Percentiles rank a stretch among this genome's conserved stretches.
Evolutionary conservation across 2,797 vertebrate genomes (phyloP).

Genomic region (Pelobates cultripes): DNA sequence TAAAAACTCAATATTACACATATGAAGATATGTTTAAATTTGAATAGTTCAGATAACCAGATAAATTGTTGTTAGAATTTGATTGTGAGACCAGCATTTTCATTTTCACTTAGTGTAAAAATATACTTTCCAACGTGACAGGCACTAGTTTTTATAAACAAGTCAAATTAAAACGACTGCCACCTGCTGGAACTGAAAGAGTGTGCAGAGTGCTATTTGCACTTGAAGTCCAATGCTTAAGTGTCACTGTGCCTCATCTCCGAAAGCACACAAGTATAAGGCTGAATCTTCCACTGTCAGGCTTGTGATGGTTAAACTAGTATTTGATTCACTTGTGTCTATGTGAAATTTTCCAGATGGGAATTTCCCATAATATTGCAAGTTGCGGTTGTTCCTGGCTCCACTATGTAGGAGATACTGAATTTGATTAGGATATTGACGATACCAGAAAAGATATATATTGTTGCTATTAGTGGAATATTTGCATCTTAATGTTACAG

Average conservation of each 20-base stretch:
- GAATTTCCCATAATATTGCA: background rate
- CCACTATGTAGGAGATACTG: slow-evolving; percentile 21
- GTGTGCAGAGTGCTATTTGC: background rate
- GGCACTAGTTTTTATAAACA: too few species aligned
- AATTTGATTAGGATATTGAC: slow-evolving; percentile 24
- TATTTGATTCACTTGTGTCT: background rate
- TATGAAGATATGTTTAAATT: too few species aligned
- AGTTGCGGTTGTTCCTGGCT: background rate
- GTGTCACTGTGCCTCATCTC: slow-evolving; percentile 17
- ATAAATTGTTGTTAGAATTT: too few species aligned
- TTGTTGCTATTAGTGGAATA: background rate
- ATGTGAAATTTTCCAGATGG: slow-evolving; percentile 6
- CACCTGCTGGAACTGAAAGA: background rate
- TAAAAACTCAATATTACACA: too few species aligned
- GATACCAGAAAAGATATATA: slow-evolving; percentile 32
- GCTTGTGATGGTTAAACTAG: slow-evolving; percentile 10
- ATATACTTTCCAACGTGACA: background rate
- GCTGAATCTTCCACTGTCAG: slow-evolving; percentile 23
- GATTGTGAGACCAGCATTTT: too few species aligned
- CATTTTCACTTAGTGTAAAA: too few species aligned
- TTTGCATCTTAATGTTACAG: slow-evolving; percentile 20
- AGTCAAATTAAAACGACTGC: background rate
- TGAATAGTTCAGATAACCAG: too few species aligned
- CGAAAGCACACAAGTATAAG: slow-evolving; percentile 32
- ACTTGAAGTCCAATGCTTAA: background rate